These are phyloP conservation scores for Polypterus senegalus DNA, from an alignment of 2,113 vertebrate species.

Conservation along the genomic window DNA sequence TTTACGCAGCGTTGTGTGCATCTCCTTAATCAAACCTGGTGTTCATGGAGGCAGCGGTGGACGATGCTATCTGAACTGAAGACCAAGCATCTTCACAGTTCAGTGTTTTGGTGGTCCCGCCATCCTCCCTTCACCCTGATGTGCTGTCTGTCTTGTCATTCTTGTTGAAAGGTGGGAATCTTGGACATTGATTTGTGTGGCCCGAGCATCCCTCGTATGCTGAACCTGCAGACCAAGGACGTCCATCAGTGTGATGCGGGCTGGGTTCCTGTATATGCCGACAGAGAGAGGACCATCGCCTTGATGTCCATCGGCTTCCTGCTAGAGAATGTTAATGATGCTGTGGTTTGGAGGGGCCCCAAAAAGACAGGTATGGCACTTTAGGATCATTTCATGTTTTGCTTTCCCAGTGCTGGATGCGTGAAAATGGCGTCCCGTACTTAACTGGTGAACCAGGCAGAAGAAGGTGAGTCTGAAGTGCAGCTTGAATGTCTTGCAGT, in stretches of 20 bases:
- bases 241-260: constrained; percentile 86
- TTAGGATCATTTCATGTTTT: background rate
- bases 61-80: no score
- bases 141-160: background rate
- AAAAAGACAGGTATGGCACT: constrained; percentile 71
- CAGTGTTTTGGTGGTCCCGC: background rate
- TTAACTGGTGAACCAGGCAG: no score
- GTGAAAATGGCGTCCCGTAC: no score
- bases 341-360: constrained; percentile 89
- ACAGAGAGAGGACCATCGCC: constrained; percentile 57
- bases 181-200: constrained; percentile 88
- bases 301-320: constrained; percentile 94
- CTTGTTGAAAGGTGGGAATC: constrained; percentile 71
- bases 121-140: background rate
- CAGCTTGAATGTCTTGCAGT: no score
- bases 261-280: constrained; percentile 83
- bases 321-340: constrained; percentile 75
- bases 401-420: no score
- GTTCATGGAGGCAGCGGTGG: no score
- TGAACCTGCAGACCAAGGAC: constrained; percentile 42
- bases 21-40: no score
- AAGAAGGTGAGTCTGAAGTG: no score
- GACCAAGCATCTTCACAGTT: background rate
- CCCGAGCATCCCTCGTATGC: constrained; percentile 87
- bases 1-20: no score